A percentile compares a stretch with the other conserved stretches of the same genome.
phyloP scores from a whole-genome alignment of 2,888 invertebrate species.

The Xylocampa areola region DNA sequence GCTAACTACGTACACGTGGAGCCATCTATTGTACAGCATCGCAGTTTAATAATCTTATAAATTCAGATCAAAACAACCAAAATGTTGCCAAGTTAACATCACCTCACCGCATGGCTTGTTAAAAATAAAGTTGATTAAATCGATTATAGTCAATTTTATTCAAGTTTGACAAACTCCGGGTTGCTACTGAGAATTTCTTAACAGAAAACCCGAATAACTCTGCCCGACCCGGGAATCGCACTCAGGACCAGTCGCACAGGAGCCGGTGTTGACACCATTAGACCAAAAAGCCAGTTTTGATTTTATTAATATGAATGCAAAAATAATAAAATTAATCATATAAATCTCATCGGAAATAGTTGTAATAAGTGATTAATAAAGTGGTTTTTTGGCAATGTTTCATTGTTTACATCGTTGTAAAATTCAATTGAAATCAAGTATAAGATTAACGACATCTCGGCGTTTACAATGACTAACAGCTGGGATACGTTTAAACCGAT shows the following conservation, averaged over 20 bases:
- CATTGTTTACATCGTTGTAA: slow-evolving; percentile 4
- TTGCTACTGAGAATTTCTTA: background rate
- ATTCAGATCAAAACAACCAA: slow-evolving; percentile 13
- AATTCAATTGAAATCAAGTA: slow-evolving; percentile 1
- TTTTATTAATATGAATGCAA: no score
- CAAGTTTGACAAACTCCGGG: no score
- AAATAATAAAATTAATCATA: no score
- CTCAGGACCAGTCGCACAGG: no score
- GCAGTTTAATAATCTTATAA: slow-evolving; percentile 2
- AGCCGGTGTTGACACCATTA: no score
- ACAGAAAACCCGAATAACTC: no score
- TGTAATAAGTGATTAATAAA: background rate
- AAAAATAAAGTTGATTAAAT: slow-evolving; percentile 5
- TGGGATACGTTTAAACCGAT: slow-evolving; percentile 67
- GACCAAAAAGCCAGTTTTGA: no score
- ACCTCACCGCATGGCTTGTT: slow-evolving; percentile 5
- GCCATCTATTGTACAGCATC: slow-evolving; percentile 39
- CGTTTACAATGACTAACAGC: slow-evolving; percentile 61
- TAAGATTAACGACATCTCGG: slow-evolving; percentile 1
- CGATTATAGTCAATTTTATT: no score
- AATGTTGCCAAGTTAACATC: slow-evolving; percentile 34
- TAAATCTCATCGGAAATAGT: background rate
- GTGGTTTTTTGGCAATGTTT: background rate
- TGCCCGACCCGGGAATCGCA: no score
- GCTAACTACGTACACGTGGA: slow-evolving; percentile 22